Evolutionary conservation across 2,113 vertebrate genomes (phyloP), one percentile per base, ranked within the genome.

Genomic region (Otus sunia): DNA sequence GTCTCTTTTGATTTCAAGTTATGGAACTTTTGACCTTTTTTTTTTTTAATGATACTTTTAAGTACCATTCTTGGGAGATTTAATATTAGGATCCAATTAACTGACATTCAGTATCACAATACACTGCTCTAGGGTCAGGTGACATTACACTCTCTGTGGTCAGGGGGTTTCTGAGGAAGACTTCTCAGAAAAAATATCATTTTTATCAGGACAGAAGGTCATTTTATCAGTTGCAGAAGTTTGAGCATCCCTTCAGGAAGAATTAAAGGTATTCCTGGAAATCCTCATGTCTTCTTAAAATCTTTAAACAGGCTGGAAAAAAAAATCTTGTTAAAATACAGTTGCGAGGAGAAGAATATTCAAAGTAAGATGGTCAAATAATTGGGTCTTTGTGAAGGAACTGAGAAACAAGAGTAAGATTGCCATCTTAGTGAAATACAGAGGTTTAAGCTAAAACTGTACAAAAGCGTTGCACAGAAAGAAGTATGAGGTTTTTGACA

Each of bases 51-150:
- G 2, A 18, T 21, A 25, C 9, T 25, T 49, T 9, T 39, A 25
- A 66, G 56, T 7, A 3, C 7, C 52, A 11, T n/a, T 39, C 27
- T 15, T 26, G 34, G 36, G 67, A 41, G 49, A 8, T 27, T 14
- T 2, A 20, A 21, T 1, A 4, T 58, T 16, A 45, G 50, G 41
- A n/a, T 10, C 16, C 76, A 58, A 0, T 32, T 3, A 10, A 8
- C 27, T 10, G 78, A 52, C 49, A 11, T 7, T 18, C 26, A 10
- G 62, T 17, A 50, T 2, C 76, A 56, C 0, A 0, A 9, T 21
- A 39, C 19, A 0, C 10, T 11, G n/a, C 79, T 29, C 30, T 11
- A 34, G 49, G 36, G 16, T 8, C 63, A 29, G 45, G 80, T n/a
- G 67, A 36, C 64, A 15, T 5, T 7, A 0, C 41, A 36, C 23